phyloP scores from a whole-genome alignment of 2,888 invertebrate species.

The Amblyjoppa proteus region DNA sequence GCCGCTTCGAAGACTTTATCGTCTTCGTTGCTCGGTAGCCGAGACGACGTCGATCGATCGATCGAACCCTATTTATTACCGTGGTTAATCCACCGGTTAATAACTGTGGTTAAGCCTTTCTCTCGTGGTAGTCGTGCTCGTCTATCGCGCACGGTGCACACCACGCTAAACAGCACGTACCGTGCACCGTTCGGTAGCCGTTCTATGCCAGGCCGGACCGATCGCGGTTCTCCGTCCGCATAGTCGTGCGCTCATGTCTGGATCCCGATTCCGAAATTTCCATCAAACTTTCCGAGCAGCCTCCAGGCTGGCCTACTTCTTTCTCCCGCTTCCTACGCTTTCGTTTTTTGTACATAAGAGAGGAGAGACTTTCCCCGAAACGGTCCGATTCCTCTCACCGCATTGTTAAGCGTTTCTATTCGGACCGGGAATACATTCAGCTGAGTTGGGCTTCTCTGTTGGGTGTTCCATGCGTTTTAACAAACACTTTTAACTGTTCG shows the following conservation, averaged over 20 bases:
- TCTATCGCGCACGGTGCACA: conserved; percentile 16
- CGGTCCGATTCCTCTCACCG: neutral
- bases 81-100: conserved; percentile 67
- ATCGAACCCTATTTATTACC: conserved; percentile 67
- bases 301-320: conserved; percentile 8
- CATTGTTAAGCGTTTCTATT: neutral
- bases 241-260: neutral
- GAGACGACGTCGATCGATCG: conserved; percentile 49
- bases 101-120: conserved; percentile 66
- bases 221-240: conserved; percentile 20
- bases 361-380: conserved; percentile 14
- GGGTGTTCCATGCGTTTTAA: neutral
- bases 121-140: conserved; percentile 32
- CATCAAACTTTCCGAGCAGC: conserved; percentile 64
- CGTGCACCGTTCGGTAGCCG: conserved; percentile 32
- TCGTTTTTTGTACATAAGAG: conserved; percentile 33
- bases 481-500: neutral
- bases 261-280: conserved; percentile 63
- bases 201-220: conserved; percentile 14
- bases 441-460: neutral
- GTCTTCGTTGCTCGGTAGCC: conserved; percentile 22
- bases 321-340: conserved; percentile 61
- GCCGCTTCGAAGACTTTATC: conserved; percentile 34
- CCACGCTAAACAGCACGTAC: neutral
- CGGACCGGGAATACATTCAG: neutral